phyloP scores from a whole-genome alignment of 1,140 invertebrate species.

The Dryas iulia region DNA sequence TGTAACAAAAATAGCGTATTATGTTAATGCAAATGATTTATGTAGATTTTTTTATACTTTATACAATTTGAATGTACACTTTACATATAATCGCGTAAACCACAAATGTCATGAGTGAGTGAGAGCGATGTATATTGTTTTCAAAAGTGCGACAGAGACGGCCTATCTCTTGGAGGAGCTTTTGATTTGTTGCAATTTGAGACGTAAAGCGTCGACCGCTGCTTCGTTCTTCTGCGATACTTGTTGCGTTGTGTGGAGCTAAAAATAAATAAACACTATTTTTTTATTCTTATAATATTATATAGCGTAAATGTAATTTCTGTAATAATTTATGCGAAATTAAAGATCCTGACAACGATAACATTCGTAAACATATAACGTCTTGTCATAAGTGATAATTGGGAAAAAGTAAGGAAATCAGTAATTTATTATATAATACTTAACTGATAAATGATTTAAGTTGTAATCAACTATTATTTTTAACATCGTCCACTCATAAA shows the following conservation, averaged over 20 bases:
- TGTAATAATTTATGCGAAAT: too few relatives aligned
- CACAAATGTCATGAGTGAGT: conserved; percentile 25
- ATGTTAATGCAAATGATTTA: not conserved
- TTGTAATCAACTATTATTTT: too few relatives aligned
- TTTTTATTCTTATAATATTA: too few relatives aligned
- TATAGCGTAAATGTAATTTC: too few relatives aligned
- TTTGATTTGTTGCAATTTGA: conserved; percentile 78
- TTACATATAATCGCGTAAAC: conserved; percentile 11
- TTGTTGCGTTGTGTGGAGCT: conserved; percentile 70
- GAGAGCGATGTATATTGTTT: conserved; percentile 16
- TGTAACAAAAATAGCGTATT: conserved; percentile 8
- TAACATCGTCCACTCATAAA: too few relatives aligned
- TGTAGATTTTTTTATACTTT: not conserved
- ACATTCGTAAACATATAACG: too few relatives aligned
- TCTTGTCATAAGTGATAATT: too few relatives aligned
- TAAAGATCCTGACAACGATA: too few relatives aligned
- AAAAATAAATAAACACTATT: conserved; percentile 34
- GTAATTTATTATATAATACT: conserved; percentile 3
- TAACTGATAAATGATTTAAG: too few relatives aligned
- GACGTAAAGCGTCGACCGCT: conserved; percentile 70
- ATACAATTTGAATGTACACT: not conserved
- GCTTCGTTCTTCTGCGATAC: conserved; percentile 69
- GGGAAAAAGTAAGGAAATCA: too few relatives aligned
- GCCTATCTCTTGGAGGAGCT: conserved; percentile 76
- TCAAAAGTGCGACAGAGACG: conserved; percentile 6